These are phyloP conservation scores for Ispidina lecontei DNA, from an alignment of 2,797 vertebrate species.

Conservation along the genomic window DNA sequence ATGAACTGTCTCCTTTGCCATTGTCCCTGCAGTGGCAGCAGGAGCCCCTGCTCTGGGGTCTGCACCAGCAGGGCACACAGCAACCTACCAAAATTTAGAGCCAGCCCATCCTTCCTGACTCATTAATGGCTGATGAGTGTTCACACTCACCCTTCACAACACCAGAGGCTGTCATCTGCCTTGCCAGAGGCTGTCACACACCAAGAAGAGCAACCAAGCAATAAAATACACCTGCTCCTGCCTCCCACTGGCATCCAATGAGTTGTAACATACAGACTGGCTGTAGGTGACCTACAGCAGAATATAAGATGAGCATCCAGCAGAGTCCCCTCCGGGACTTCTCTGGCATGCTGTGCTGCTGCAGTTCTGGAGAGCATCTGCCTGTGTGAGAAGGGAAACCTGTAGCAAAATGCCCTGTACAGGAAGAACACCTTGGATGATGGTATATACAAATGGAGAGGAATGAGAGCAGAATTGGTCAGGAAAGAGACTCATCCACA, in stretches of 20 bases:
- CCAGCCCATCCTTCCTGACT: not conserved
- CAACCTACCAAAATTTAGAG: not conserved
- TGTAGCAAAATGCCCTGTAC: not conserved
- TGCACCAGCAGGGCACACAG: not conserved
- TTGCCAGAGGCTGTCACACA: not conserved
- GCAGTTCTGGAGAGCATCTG: not conserved
- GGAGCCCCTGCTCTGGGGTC: not conserved
- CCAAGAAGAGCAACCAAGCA: not conserved
- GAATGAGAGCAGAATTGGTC: not conserved
- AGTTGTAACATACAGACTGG: not conserved
- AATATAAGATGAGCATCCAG: not conserved
- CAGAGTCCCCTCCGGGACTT: not conserved
- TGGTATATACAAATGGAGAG: fast-evolving
- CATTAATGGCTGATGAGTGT: not conserved
- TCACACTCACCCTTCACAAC: not conserved
- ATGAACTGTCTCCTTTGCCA: not conserved
- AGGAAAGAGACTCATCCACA: not conserved
- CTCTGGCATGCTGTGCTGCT: not conserved
- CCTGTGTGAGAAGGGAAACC: not conserved
- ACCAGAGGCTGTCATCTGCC: not conserved
- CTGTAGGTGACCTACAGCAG: not conserved
- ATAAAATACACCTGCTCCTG: not conserved
- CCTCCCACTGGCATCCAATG: not conserved
- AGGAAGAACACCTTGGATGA: not conserved
- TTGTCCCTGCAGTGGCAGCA: not conserved